phyloP scores from a whole-genome alignment of 2,113 vertebrate species.

The Xenus cinereus region DNA sequence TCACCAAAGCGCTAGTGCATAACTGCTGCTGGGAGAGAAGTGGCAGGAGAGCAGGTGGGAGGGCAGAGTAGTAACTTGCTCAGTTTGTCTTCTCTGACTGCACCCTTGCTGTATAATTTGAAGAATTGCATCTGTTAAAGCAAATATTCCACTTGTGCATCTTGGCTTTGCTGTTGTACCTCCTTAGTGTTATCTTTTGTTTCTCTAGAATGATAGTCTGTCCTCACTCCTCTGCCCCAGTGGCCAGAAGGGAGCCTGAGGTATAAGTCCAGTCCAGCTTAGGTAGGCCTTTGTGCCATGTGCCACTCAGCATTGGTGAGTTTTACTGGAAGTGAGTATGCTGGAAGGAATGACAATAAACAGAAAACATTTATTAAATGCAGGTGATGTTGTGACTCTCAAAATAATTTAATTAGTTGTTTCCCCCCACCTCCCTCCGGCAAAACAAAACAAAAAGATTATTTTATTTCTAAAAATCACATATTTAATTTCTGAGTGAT shows the following conservation, averaged over 20 bases:
- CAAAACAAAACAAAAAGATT: too few species aligned
- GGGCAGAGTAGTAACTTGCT: neutral
- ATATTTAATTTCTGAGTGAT: neutral
- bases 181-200: neutral
- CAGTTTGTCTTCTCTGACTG: neutral
- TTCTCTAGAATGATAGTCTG: neutral
- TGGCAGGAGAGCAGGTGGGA: neutral
- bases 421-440: neutral
- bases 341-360: neutral
- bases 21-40: neutral
- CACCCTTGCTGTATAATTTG: neutral
- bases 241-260: neutral
- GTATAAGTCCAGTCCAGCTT: neutral
- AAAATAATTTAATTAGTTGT: neutral
- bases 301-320: neutral
- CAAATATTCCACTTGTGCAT: neutral
- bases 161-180: neutral
- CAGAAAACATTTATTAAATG: neutral
- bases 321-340: neutral
- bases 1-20: neutral
- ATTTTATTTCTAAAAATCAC: neutral
- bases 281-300: neutral
- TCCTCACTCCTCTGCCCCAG: neutral
- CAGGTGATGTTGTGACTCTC: neutral
- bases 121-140: neutral